Evolutionary conservation across 2,888 invertebrate species (phyloP).

Genomic region (Hemicrepidius hirtus): DNA sequence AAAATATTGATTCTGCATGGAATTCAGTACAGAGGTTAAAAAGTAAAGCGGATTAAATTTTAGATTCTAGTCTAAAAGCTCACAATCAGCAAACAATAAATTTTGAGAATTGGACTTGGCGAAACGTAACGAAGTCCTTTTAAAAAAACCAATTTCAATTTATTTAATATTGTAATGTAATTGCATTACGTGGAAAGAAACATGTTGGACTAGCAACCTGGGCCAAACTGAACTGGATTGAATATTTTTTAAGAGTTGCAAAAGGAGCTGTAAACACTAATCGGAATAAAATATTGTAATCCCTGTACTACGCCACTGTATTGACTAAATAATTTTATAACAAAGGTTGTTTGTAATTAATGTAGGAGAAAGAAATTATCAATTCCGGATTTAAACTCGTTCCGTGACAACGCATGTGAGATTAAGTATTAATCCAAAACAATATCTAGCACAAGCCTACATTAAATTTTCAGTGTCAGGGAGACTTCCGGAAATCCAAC

Average conservation of each 20-base stretch:
- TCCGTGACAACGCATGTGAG: background rate
- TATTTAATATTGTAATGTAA: no score
- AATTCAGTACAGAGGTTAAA: background rate
- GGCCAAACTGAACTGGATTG: no score
- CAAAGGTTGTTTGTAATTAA: no score
- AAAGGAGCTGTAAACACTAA: no score
- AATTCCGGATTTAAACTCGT: no score
- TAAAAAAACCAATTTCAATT: background rate
- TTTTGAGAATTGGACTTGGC: background rate
- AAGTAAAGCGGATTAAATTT: slow-evolving; percentile 17
- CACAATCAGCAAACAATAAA: slow-evolving; percentile 24
- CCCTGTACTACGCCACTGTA: no score
- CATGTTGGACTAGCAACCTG: no score
- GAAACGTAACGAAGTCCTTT: background rate
- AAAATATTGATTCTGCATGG: background rate
- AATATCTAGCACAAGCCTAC: slow-evolving; percentile 19
- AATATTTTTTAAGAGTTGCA: no score
- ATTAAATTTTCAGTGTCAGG: slow-evolving; percentile 30
- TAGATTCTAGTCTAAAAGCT: slow-evolving; percentile 10
- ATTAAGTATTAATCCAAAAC: slow-evolving; percentile 19
- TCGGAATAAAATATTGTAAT: no score
- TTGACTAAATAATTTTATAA: no score
- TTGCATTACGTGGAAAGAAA: no score
- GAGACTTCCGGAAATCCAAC: slow-evolving; percentile 28
- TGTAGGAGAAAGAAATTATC: no score